Evolutionary conservation across 2,113 vertebrate species (phyloP).

Genomic region (Dolichallabes microphthalmus): DNA sequence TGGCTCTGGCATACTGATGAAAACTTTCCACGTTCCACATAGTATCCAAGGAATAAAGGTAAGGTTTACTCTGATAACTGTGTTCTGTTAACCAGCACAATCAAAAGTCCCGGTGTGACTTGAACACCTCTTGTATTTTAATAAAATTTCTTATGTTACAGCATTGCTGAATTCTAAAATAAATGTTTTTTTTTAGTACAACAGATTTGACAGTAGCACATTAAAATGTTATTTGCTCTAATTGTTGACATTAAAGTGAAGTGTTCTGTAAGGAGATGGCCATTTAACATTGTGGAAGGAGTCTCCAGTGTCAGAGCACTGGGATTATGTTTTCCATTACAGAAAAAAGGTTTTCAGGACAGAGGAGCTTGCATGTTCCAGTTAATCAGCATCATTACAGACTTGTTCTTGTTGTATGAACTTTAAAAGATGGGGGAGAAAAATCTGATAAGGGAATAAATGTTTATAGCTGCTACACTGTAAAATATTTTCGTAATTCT

Average conservation of each 20-base stretch:
- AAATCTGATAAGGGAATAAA: not conserved
- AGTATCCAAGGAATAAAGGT: too few species aligned
- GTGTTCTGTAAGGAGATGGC: not conserved
- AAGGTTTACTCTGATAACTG: too few species aligned
- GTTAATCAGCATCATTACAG: not conserved
- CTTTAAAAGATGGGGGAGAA: not conserved
- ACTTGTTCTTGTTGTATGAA: not conserved
- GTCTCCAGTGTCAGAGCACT: not conserved
- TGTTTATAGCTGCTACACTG: not conserved
- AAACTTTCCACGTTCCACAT: too few species aligned
- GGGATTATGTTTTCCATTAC: not conserved
- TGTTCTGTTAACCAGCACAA: too few species aligned
- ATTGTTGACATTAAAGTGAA: not conserved
- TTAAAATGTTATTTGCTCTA: not conserved
- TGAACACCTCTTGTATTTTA: not conserved
- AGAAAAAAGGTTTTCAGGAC: not conserved
- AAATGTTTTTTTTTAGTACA: too few species aligned
- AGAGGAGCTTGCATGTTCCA: not conserved
- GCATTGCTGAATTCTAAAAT: not conserved
- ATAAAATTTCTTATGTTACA: not conserved
- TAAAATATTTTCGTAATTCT: too few species aligned
- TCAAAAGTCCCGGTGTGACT: too few species aligned
- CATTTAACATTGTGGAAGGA: not conserved
- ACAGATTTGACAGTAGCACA: not conserved
- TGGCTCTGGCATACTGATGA: too few species aligned